These are phyloP conservation scores for Fringilla coelebs DNA, from an alignment of 2,797 vertebrate genomes.

Conservation along the genomic window DNA sequence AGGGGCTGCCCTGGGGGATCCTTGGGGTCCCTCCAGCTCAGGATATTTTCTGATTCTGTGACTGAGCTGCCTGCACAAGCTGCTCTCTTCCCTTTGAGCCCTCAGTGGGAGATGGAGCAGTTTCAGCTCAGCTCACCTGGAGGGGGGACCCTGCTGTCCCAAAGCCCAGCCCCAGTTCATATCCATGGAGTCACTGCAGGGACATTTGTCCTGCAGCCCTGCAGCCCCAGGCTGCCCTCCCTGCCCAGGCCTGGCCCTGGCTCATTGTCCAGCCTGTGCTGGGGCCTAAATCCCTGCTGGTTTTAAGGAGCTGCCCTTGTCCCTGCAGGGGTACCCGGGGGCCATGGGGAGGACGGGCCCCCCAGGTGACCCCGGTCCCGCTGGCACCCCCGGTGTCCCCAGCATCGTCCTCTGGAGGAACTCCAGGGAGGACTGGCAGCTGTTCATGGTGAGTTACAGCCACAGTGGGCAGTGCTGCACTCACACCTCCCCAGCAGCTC, in stretches of 20 bases:
- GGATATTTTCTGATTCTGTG: fast-evolving
- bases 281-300: fast-evolving
- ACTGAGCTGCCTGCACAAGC: not conserved
- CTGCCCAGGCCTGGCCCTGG: not conserved
- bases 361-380: constrained; percentile 74
- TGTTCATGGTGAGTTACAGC: constrained; percentile 75
- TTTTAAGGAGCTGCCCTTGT: not conserved
- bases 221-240: not conserved
- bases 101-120: not conserved
- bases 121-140: not conserved
- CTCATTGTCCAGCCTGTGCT: not conserved
- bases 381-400: constrained; percentile 81
- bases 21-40: not conserved
- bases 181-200: not conserved
- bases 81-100: not conserved
- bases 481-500: not conserved
- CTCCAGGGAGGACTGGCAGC: constrained; percentile 84
- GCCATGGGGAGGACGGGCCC: constrained; percentile 74
- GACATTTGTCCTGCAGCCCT: not conserved
- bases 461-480: fast-evolving
- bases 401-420: constrained; percentile 86
- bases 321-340: constrained; percentile 78
- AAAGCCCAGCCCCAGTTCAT: not conserved
- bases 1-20: not conserved
- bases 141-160: not conserved